phyloP scores from a whole-genome alignment of 2,113 vertebrate species.

The Phaethon lepturus region DNA sequence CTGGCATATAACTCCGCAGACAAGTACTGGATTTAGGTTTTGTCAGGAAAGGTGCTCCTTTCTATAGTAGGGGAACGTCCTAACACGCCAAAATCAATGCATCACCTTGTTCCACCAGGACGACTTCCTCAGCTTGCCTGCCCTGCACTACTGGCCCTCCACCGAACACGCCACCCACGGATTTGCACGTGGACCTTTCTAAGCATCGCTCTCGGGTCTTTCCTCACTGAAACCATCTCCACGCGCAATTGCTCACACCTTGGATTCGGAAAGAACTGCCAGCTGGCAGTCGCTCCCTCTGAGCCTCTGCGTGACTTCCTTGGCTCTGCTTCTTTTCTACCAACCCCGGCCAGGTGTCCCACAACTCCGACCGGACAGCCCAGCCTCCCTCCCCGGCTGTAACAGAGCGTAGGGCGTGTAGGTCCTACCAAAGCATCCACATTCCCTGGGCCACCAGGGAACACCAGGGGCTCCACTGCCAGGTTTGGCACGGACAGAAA shows the following conservation, averaged over 20 bases:
- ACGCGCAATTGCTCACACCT: neutral
- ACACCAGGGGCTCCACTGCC: neutral
- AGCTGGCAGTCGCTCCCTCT: neutral
- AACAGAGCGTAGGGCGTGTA: accelerated
- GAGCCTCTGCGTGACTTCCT: accelerated
- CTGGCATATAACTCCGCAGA: neutral
- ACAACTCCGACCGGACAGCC: neutral
- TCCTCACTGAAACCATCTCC: neutral
- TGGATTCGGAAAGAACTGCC: neutral
- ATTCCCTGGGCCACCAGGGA: neutral
- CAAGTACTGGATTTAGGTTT: neutral
- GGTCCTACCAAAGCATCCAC: neutral
- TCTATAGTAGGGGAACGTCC: neutral
- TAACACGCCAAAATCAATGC: neutral
- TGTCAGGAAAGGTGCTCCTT: neutral
- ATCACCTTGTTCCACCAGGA: neutral
- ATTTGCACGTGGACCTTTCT: accelerated
- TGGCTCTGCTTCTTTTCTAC: neutral
- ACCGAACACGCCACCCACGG: neutral
- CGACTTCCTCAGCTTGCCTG: neutral
- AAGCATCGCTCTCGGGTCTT: neutral
- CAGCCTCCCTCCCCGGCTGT: neutral
- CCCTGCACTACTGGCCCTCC: neutral
- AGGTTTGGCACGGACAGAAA: neutral
- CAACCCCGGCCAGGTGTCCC: neutral